Evolutionary conservation across 2,888 invertebrate species (phyloP).

Genomic region (Nymphalis c-album): DNA sequence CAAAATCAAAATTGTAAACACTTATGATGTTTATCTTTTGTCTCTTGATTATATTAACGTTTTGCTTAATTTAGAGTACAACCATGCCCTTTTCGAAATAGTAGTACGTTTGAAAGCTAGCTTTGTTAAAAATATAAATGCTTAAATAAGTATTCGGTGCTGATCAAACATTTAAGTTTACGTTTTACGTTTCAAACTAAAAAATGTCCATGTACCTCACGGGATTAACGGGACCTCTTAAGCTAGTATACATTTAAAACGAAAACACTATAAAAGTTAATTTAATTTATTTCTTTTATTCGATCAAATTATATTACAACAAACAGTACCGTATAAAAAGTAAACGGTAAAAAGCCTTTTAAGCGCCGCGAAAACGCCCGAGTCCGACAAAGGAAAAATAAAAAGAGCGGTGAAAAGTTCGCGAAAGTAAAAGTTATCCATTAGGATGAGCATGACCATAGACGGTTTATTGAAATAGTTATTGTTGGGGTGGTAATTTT

Average conservation of each 20-base stretch:
- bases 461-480: conserved; percentile 78
- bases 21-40: no score
- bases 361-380: conserved; percentile 47
- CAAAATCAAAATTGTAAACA: no score
- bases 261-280: background rate
- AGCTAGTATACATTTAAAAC: background rate
- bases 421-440: conserved; percentile 73
- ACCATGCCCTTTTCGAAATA: no score
- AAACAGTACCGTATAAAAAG: conserved; percentile 52
- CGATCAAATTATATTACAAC: conserved; percentile 45
- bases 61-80: no score
- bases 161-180: conserved; percentile 1
- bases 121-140: background rate
- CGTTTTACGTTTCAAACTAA: conserved; percentile 3
- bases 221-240: background rate
- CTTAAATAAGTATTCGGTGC: background rate
- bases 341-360: conserved; percentile 39
- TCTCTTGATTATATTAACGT: no score
- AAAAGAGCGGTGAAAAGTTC: conserved; percentile 56
- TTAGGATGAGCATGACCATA: conserved; percentile 68
- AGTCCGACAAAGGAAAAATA: conserved; percentile 44
- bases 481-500: conserved; percentile 71
- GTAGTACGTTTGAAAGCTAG: background rate
- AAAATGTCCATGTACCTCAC: background rate
- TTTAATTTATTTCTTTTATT: background rate